phyloP scores from a whole-genome alignment of 2,113 vertebrate genomes.

The Ivindomyrus marchei region DNA sequence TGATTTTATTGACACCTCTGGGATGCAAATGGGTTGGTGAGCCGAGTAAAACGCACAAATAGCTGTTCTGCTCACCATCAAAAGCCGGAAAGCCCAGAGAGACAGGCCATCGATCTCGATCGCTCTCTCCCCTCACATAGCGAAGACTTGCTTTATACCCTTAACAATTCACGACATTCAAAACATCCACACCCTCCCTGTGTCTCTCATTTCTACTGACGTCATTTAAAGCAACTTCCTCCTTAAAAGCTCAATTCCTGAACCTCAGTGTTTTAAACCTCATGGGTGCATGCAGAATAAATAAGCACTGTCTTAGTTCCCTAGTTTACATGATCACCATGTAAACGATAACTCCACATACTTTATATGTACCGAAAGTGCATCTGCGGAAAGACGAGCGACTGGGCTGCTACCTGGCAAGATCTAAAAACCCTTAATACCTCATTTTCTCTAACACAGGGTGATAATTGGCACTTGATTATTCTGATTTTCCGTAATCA shows the following conservation, averaged over 20 bases:
- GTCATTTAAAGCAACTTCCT: not conserved
- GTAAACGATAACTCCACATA: not conserved
- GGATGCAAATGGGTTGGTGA: not conserved
- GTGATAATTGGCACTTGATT: not conserved
- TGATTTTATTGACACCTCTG: not conserved
- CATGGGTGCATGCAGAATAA: not conserved
- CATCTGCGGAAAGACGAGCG: not conserved
- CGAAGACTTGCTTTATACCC: not conserved
- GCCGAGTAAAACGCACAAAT: not conserved
- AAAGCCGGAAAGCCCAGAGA: not conserved
- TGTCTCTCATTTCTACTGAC: not conserved
- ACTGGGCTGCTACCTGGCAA: not conserved
- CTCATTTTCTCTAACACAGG: not conserved
- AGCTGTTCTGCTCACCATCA: not conserved
- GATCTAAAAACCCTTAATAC: not conserved
- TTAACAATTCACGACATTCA: not conserved
- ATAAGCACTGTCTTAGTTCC: not conserved
- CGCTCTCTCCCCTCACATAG: not conserved
- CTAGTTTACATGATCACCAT: not conserved
- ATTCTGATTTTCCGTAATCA: slow-evolving; percentile 12
- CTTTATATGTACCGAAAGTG: not conserved
- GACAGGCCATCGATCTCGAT: not conserved
- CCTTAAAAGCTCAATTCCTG: not conserved
- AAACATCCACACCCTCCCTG: not conserved
- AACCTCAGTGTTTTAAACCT: not conserved